Evolutionary conservation across 2,888 invertebrate genomes (phyloP), one percentile per base, ranked within the genome.

Genomic region (Pseudanteris insignis): DNA sequence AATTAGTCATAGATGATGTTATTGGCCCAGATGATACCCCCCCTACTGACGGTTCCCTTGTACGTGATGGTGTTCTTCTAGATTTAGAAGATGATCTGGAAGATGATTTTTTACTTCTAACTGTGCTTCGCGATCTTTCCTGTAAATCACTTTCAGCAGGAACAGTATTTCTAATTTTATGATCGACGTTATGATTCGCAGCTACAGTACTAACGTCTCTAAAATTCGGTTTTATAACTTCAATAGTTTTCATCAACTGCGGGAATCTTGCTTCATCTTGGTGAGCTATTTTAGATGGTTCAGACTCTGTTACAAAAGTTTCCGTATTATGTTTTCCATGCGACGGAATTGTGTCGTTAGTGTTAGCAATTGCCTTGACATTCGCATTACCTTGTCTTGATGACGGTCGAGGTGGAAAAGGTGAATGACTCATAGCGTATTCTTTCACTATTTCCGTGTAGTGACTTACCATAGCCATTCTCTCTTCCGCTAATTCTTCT

Each of bases 381-480:
- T 6, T 28, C 11, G 28, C 8, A 10, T 40, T 41, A 14, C 30
- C 25, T 29, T 58, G 50, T 37, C 33, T 58, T n/a, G 60, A 33
- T 2, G 24, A 28, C 26, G 57, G 37, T 46, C 61, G 11, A 3
- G 50, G 53, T 2, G 66, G 66, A 28, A 66, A 66, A 2, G 66
- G 51, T 12, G 37, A 21, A 37, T 64, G 63, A 1, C 40, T 9
- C 53, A 53, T 59, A 8, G 89, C 87, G 69, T 87, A 87, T 73
- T 88, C 89, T 68, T 86, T 86, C 1, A 92, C 89, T 64, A 92
- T 87, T 74, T 88, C 91, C 10, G 89, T 89, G 70, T 92, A 92
- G 74, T 91, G 89, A 80, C 90, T 90, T 9, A 89, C 88, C 0
- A 89, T 87, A 1, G 78, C 76, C 72, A 75, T 70, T 37, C 72